These are phyloP conservation scores for Parnassius mnemosyne DNA, from an alignment of 2,888 invertebrate genomes.

Conservation along the genomic window DNA sequence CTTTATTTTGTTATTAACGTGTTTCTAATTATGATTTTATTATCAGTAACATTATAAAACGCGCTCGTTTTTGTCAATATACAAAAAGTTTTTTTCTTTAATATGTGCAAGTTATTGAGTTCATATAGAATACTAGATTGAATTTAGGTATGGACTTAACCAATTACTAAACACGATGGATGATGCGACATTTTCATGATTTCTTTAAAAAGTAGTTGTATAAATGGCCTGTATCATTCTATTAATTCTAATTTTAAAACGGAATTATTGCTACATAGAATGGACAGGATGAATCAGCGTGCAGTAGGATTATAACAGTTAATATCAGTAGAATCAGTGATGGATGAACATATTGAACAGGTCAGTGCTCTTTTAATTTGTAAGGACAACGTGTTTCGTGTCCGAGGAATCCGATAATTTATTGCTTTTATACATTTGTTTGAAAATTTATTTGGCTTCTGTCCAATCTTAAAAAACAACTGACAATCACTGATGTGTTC, in stretches of 20 bases:
- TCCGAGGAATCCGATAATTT: constrained; percentile 1
- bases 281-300: not conserved
- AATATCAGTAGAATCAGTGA: constrained; percentile 28
- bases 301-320: too few species aligned
- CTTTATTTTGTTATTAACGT: constrained; percentile 7
- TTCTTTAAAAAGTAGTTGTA: too few species aligned
- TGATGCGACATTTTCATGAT: too few species aligned
- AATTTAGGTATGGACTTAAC: too few species aligned
- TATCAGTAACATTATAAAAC: constrained; percentile 12
- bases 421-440: constrained; percentile 6
- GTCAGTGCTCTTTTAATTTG: constrained; percentile 45
- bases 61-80: constrained; percentile 1
- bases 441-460: constrained; percentile 15
- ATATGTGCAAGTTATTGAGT: too few species aligned
- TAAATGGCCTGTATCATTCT: too few species aligned
- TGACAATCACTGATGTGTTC: not conserved
- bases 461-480: constrained; percentile 9
- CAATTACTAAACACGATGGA: too few species aligned
- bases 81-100: too few species aligned
- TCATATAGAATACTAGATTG: too few species aligned
- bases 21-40: constrained; percentile 12
- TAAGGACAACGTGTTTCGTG: constrained; percentile 9
- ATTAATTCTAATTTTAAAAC: too few species aligned
- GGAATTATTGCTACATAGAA: not conserved
- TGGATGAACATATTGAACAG: constrained; percentile 45